Conservation (phyloP, 2,888 invertebrate species). For the Ganaspis brasiliensis region DNA sequence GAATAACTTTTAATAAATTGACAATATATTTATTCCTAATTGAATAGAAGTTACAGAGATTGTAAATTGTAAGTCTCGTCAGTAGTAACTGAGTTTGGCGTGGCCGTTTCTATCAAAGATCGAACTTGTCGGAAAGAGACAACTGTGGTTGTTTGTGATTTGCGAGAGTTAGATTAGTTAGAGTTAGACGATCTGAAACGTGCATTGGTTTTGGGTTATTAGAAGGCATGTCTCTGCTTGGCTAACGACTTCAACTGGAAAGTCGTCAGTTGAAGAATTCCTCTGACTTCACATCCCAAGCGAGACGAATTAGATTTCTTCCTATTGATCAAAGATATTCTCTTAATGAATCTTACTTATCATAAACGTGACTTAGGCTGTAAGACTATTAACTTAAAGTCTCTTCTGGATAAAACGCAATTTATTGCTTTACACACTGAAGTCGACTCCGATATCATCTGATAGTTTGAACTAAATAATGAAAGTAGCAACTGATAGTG, state of each 20-base stretch:
- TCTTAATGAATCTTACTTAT: background rate
- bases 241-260: slow-evolving; percentile 14
- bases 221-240: background rate
- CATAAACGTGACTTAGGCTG: background rate
- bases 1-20: too few relatives aligned
- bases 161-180: slow-evolving; percentile 6
- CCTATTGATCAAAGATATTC: background rate
- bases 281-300: background rate
- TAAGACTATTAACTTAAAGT: background rate
- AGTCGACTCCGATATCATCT: too few relatives aligned
- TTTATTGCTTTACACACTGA: too few relatives aligned
- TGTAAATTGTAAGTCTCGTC: background rate
- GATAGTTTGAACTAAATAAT: slow-evolving; percentile 27
- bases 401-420: background rate
- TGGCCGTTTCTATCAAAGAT: background rate
- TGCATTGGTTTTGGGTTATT: slow-evolving; percentile 9
- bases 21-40: background rate
- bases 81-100: background rate
- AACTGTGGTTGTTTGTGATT: slow-evolving; percentile 13
- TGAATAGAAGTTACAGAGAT: slow-evolving; percentile 13
- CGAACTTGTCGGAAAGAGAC: background rate
- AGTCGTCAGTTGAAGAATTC: slow-evolving; percentile 21
- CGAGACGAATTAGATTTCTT: background rate
- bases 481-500: too few relatives aligned
- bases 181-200: background rate